Conservation (phyloP, 1,140 invertebrate species). For the Papilio dardanus region DNA sequence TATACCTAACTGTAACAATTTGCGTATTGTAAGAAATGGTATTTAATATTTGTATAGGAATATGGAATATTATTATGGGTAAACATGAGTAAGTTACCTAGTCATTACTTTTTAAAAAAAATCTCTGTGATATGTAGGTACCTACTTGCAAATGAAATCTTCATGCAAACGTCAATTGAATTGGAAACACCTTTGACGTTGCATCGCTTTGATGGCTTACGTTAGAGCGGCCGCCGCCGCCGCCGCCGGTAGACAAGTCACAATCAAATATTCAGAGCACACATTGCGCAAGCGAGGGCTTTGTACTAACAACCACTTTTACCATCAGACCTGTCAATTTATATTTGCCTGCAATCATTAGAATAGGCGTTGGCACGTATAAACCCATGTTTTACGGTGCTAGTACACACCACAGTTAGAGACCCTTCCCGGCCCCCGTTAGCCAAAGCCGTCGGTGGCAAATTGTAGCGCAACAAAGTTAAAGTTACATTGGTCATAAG, state of each 20-base stretch:
- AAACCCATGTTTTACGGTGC: constrained; percentile 20
- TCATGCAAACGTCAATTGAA: constrained; percentile 27
- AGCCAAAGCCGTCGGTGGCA: constrained; percentile 32
- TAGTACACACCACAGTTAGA: constrained; percentile 30
- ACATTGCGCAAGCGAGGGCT: constrained; percentile 55
- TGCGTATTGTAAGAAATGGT: too few species aligned
- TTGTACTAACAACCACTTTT: constrained; percentile 71
- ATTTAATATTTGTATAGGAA: too few species aligned
- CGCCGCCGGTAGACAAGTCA: constrained; percentile 34
- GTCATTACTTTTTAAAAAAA: too few species aligned
- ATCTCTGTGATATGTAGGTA: too few species aligned
- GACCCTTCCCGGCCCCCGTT: constrained; percentile 42
- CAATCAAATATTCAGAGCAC: constrained; percentile 75
- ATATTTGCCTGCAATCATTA: constrained; percentile 76
- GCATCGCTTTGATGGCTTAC: constrained; percentile 32
- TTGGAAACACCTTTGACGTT: constrained; percentile 7
- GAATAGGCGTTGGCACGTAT: constrained; percentile 57
- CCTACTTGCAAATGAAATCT: constrained; percentile 10
- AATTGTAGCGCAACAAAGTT: constrained; percentile 28
- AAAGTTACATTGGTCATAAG: constrained; percentile 48
- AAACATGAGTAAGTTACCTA: too few species aligned
- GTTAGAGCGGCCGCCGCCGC: neutral
- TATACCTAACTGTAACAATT: too few species aligned
- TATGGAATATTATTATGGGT: too few species aligned
- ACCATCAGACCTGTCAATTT: constrained; percentile 73